A percentile compares a stretch with the other conserved stretches of the same genome.
Conservation (phyloP, 2,113 vertebrate genomes). For the Otis tarda region DNA sequence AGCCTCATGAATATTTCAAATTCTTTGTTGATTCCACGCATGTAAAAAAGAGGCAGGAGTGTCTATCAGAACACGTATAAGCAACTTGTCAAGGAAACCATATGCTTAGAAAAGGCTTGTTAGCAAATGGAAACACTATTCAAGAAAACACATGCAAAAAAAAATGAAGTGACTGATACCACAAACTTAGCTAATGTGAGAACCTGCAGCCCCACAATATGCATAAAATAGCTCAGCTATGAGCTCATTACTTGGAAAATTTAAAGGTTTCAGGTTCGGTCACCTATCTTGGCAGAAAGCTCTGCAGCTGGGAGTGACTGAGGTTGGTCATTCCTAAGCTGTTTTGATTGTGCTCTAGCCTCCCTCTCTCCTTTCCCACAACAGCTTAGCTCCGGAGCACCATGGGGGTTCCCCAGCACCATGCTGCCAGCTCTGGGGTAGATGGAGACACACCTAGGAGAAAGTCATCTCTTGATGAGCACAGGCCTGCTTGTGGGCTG, state of each 20-base stretch:
- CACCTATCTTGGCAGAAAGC: neutral
- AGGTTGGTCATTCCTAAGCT: neutral
- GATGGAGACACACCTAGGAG: neutral
- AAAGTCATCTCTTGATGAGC: rapidly evolving
- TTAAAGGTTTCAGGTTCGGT: neutral
- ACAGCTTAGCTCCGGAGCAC: neutral
- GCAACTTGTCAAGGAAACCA: neutral
- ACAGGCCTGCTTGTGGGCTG: rapidly evolving
- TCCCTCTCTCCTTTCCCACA: neutral
- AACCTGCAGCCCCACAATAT: neutral
- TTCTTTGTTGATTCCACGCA: neutral
- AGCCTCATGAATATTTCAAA: neutral
- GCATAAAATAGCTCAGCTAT: neutral
- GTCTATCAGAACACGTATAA: neutral
- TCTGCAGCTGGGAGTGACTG: neutral
- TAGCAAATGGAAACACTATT: neutral
- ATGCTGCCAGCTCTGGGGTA: rapidly evolving
- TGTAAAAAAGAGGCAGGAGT: neutral
- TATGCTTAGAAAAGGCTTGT: neutral
- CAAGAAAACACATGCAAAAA: rapidly evolving
- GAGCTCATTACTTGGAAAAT: neutral
- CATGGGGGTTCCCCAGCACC: rapidly evolving
- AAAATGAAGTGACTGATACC: neutral
- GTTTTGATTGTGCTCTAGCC: neutral
- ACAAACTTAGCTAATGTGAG: neutral